Base-by-base conservation (phyloP, 1,140 invertebrate species). In the Tribolium madens region DNA sequence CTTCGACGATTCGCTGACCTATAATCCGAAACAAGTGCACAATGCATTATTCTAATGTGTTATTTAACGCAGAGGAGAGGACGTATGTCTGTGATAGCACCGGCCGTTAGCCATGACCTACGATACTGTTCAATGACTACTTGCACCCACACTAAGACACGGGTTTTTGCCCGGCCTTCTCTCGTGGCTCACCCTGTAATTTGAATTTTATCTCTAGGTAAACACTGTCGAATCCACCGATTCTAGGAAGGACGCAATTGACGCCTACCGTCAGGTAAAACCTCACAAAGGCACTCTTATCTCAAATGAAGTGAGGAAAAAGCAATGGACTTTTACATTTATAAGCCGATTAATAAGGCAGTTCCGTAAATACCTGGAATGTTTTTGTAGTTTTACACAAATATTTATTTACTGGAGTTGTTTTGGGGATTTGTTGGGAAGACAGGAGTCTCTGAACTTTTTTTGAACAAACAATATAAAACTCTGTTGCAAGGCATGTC, bases 81-180 rank as follows among this genome's bases (percentile, higher is more conserved):
- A 79, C 79, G 80, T 81, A 77, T 2, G 81, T 81, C 79, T 31
- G 64, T 21, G 74, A 46, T 78, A 48, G 72, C 26, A 36, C 3
- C 69, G 31, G 18, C 53, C 21, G 74, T 15, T 60, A 82, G 70
- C 78, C 82, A 60, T 83, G 82, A 83, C 82, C 82, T 83, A 83
- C 73, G 82, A 50, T 76, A 83, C 78, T 83, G 79, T 81, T 83
- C 82, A 83, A 83, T 83, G 82, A 82, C 82, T 81, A 81, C 77
- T 81, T 78, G 76, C 81, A 80, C 81, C 80, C 78, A 82, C 80
- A 76, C 75, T 42, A 42, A 42, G n/a, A 42, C 36, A 26, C 21
- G 21, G 21, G 1, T 26, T 26, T 26, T 26, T 26, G 21, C 21
- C n/a, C n/a, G n/a, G n/a, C n/a, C n/a, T n/a, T n/a, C n/a, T 26